Base-by-base conservation (phyloP, 2,113 vertebrate species). In the Clarias batrachus region DNA sequence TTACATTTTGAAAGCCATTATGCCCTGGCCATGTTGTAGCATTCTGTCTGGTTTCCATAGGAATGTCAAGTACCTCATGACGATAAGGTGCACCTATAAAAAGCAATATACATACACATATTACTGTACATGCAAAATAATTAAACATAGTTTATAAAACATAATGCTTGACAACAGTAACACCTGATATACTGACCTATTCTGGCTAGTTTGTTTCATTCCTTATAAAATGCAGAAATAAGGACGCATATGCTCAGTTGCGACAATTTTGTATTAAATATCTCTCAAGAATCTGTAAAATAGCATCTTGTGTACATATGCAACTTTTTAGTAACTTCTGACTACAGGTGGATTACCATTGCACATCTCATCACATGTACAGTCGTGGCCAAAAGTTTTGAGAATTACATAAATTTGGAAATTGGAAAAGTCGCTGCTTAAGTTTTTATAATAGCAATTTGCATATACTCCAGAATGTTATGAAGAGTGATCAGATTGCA, bases 41-140 rank as follows among this genome's bases (percentile, higher is more conserved):
- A 81, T 90, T 89, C 89, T 94, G 95, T 81, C 85, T 90, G 62
- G 91, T 94, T 81, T 92, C 91, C 41, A 83, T 82, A 16, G 92
- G 91, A 74, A 91, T 71, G 68, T 92, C 84, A 63, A 95, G 65
- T 81, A 93, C 79, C 90, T 98, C 95, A 23, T 93, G 93, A 90
- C 94, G 95, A 33, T 93, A 96, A 56, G 95, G 92, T 91, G 90
- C 90, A 89, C 94, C 96, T 97, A 37, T 80, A 89, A 17, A 89
- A 77, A 77, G 54, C 37, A 80, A 82, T 70, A 19, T 23, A 57
- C 66, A 23, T 76, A 81, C 6, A 68, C n/a, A 30, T 12, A 4
- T 30, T 14, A 66, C 65, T n/a, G n/a, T n/a, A n/a, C n/a, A 66
- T 62, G 30, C 8, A 70, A 33, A 17, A 14, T 70, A 70, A 37